Conservation (phyloP, 1,140 invertebrate species). For the Ectropis grisescens region DNA sequence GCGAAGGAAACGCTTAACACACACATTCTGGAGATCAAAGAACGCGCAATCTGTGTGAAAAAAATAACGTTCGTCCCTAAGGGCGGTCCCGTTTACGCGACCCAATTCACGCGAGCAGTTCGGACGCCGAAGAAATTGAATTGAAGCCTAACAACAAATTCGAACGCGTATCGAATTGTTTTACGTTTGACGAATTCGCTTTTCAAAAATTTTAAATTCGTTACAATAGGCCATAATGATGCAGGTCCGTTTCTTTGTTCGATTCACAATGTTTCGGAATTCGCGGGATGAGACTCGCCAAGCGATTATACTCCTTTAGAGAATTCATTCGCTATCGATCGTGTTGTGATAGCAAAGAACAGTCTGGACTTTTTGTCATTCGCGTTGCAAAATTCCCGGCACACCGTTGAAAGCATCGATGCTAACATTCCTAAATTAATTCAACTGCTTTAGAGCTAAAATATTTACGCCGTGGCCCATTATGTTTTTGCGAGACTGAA, state of each 20-base stretch:
- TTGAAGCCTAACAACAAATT: slow-evolving; percentile 64
- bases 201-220: slow-evolving; percentile 62
- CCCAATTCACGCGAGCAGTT: slow-evolving; percentile 62
- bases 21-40: slow-evolving; percentile 67
- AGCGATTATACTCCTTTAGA: slow-evolving; percentile 31
- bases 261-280: slow-evolving; percentile 48
- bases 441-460: slow-evolving; percentile 19
- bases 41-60: slow-evolving; percentile 64
- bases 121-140: slow-evolving; percentile 62
- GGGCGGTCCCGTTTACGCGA: slow-evolving; percentile 64
- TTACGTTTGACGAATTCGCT: slow-evolving; percentile 67
- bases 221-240: slow-evolving; percentile 67
- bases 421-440: slow-evolving; percentile 36
- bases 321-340: slow-evolving; percentile 44
- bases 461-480: slow-evolving; percentile 4
- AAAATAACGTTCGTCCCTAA: slow-evolving; percentile 65
- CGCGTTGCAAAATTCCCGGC: slow-evolving; percentile 41
- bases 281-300: slow-evolving; percentile 29
- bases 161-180: slow-evolving; percentile 69
- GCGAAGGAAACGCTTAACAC: slow-evolving; percentile 61
- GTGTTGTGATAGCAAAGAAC: slow-evolving; percentile 56
- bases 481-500: slow-evolving; percentile 8
- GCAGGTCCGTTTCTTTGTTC: slow-evolving; percentile 54
- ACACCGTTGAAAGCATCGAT: slow-evolving; percentile 29
- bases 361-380: slow-evolving; percentile 38